Evolutionary conservation across 2,113 vertebrate species (phyloP).

Genomic region (Festucalex cinctus): DNA sequence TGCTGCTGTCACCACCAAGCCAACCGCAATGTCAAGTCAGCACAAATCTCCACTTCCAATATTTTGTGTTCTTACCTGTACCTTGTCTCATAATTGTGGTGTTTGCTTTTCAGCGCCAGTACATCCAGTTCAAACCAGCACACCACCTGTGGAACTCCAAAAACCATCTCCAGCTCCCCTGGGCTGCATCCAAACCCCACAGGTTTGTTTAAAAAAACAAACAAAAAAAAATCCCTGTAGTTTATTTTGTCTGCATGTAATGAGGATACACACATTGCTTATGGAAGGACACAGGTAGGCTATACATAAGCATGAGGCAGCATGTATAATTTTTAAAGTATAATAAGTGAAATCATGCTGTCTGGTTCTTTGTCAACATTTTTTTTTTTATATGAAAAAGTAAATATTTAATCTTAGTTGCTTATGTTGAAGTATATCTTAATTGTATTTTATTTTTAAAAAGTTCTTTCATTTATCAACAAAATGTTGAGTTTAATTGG

Average conservation of each 20-base stretch:
- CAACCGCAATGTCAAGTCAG: slow-evolving; percentile 54
- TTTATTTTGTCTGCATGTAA: background rate
- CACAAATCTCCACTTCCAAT: background rate
- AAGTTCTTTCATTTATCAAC: no score
- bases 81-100: background rate
- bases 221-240: background rate
- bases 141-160: slow-evolving; percentile 63
- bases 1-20: slow-evolving; percentile 21
- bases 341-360: no score
- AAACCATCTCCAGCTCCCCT: slow-evolving; percentile 69
- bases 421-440: no score
- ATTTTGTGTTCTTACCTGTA: background rate
- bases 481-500: no score
- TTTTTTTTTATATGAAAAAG: no score
- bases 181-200: slow-evolving; percentile 65
- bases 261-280: background rate
- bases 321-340: no score
- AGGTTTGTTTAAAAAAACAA: slow-evolving; percentile 70
- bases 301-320: no score
- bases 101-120: slow-evolving; percentile 45
- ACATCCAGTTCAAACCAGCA: slow-evolving; percentile 62
- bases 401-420: no score
- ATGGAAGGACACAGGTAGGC: no score
- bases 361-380: no score
- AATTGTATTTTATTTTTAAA: no score